These are phyloP conservation scores for Drosophila percnosoma DNA, from an alignment of 2,888 invertebrate genomes.

Conservation along the genomic window DNA sequence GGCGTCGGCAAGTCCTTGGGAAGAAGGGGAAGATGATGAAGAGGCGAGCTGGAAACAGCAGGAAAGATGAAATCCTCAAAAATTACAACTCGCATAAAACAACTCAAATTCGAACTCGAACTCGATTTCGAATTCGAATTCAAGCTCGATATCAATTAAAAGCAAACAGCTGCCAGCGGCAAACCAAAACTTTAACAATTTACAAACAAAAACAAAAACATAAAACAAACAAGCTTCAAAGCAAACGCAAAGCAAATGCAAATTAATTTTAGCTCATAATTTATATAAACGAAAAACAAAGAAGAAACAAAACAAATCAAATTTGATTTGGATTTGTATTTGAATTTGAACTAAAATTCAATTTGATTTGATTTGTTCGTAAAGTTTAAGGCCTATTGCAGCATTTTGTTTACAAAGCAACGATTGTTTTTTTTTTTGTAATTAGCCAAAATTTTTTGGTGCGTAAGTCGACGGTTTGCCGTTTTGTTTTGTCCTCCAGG, in stretches of 20 bases:
- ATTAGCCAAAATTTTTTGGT: constrained; percentile 44
- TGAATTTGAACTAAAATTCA: constrained; percentile 8
- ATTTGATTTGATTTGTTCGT: constrained; percentile 21
- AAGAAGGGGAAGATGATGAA: constrained; percentile 1
- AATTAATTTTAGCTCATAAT: constrained; percentile 44
- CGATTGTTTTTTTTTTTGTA: constrained; percentile 36
- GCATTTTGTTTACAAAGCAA: constrained; percentile 28
- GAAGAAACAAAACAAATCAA: constrained; percentile 3
- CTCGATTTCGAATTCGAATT: not conserved
- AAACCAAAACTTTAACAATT: constrained; percentile 59
- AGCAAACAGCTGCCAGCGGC: constrained; percentile 73
- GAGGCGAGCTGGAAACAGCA: constrained; percentile 19
- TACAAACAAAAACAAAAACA: constrained; percentile 28
- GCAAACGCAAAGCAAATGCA: constrained; percentile 28
- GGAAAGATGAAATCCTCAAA: constrained; percentile 18
- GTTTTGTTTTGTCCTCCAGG: constrained; percentile 57
- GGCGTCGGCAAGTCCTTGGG: constrained; percentile 37
- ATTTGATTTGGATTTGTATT: constrained; percentile 16
- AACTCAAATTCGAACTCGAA: constrained; percentile 37
- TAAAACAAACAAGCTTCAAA: constrained; percentile 32
- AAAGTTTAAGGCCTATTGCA: constrained; percentile 19
- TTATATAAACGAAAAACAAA: constrained; percentile 14
- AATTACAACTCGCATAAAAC: constrained; percentile 18
- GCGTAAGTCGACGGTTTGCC: constrained; percentile 55
- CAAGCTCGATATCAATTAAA: constrained; percentile 65